Percentiles rank a stretch among this genome's conserved stretches.
Conservation (phyloP, 1,140 invertebrate species). For the Pseudachorutes palmiensis region DNA sequence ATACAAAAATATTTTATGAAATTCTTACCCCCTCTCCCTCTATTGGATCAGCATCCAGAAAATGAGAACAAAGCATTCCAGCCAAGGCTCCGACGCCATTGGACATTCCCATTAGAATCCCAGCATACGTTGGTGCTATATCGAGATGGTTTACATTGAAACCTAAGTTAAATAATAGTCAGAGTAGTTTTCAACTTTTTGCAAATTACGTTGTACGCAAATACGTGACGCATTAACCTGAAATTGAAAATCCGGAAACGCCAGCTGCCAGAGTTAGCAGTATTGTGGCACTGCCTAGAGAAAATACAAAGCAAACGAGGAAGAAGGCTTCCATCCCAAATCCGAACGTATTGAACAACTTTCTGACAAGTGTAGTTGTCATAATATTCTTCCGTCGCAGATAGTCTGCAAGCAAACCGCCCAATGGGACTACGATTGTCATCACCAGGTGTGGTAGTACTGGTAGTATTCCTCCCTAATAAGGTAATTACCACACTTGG, state of each 20-base stretch:
- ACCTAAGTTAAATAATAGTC: slow-evolving; percentile 46
- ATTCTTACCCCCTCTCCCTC: slow-evolving; percentile 58
- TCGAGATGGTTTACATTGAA: slow-evolving; percentile 99
- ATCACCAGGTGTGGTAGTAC: slow-evolving; percentile 95
- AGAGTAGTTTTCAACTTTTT: background rate
- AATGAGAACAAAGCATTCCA: slow-evolving; percentile 88
- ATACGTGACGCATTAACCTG: slow-evolving; percentile 57
- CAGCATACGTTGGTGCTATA: slow-evolving; percentile 96
- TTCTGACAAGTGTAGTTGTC: slow-evolving; percentile 93
- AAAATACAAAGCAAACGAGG: slow-evolving; percentile 87
- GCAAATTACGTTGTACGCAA: background rate
- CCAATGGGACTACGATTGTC: slow-evolving; percentile 93
- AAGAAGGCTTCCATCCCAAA: slow-evolving; percentile 98
- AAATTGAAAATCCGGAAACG: slow-evolving; percentile 98
- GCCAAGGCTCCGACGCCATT: slow-evolving; percentile 97
- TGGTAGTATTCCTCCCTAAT: slow-evolving; percentile 90
- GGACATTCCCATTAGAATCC: slow-evolving; percentile 97
- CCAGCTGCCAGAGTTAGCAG: slow-evolving; percentile 94
- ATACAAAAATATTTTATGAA: background rate
- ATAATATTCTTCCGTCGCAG: slow-evolving; percentile 80
- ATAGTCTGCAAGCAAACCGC: slow-evolving; percentile 91
- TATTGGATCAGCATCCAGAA: slow-evolving; percentile 82
- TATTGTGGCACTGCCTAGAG: slow-evolving; percentile 58
- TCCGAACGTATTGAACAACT: slow-evolving; percentile 87
- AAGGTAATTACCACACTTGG: too few relatives aligned